Evolutionary conservation across 2,888 invertebrate genomes (phyloP), one percentile per base, ranked within the genome.

Genomic region (Ophonus ardosiacus): DNA sequence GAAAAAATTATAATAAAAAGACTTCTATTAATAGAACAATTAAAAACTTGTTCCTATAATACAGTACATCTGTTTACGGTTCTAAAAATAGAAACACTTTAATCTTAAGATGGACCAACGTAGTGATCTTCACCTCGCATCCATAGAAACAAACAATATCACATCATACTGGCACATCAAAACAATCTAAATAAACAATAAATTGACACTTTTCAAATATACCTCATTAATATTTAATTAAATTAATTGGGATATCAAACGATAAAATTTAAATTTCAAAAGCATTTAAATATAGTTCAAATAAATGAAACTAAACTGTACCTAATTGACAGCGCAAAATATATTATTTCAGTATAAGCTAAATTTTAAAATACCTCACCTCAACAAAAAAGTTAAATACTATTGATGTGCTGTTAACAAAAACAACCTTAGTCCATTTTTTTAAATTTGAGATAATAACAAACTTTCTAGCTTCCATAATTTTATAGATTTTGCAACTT

Each of bases 31-130:
- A 61, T 61, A 61, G n/a, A 61, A 18, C n/a, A 61, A 61, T 61
- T 17, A 61, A 21, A 24, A 21, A n/a, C 65, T n/a, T 51, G 43
- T 51, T 13, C 43, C 0, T 51, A 51, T 51, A 13, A 51, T 51
- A 13, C 43, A 4, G 43, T 38, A 24, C 68, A 68, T 68, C 68
- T 31, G 68, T 31, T 38, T 68, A 31, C 1, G 10, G 24, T 7
- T 31, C 79, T 61, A 61, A 59, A 80, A 80, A 80, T 80, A 80
- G 43, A 51, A 51, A 8, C 13, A 13, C 43, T 51, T 13, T 2
- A 51, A 51, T 13, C 43, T 2, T 51, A 51, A 51, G 56, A 10
- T 24, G 78, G 78, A 78, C 78, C 78, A 78, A 78, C 57, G 56
- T 24, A 24, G 78, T 51, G n/a, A 13, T 74, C n/a, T 21, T 40